Evolutionary conservation across 2,888 invertebrate species (phyloP).

Genomic region (Halictus quadricinctus): DNA sequence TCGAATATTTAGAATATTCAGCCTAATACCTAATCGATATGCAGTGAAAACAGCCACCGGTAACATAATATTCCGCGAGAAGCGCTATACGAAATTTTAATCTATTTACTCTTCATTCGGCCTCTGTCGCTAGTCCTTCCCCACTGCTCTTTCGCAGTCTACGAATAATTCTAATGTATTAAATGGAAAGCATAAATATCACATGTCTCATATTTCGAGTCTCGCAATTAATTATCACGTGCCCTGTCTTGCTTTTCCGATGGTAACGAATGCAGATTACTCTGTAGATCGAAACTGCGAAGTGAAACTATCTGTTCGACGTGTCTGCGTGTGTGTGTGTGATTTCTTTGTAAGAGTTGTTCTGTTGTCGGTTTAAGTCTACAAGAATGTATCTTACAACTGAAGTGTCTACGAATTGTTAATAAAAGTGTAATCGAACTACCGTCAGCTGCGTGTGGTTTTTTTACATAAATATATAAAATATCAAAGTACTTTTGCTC

Average conservation of each 20-base stretch:
- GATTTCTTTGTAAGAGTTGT: neutral
- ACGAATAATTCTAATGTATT: neutral
- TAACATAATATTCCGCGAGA: neutral
- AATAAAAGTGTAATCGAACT: neutral
- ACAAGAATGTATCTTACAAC: neutral
- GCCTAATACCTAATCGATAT: neutral
- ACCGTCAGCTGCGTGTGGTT: neutral
- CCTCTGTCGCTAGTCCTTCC: neutral
- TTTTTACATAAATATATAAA: neutral
- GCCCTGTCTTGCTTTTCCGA: neutral
- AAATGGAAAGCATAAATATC: constrained; percentile 2
- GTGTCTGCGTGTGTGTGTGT: neutral
- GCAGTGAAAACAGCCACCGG: neutral
- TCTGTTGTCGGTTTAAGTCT: neutral
- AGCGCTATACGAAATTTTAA: neutral
- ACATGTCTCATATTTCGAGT: neutral
- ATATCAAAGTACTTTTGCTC: constrained; percentile 2
- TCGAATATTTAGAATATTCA: neutral
- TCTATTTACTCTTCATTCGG: neutral
- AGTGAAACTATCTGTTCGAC: neutral
- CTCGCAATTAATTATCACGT: constrained; percentile 3
- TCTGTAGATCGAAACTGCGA: constrained; percentile 5
- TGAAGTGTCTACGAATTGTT: neutral
- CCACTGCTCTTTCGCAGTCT: neutral
- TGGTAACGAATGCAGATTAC: constrained; percentile 15